Conservation (phyloP, 2,888 invertebrate genomes). For the Aspidiotus rigidus region DNA sequence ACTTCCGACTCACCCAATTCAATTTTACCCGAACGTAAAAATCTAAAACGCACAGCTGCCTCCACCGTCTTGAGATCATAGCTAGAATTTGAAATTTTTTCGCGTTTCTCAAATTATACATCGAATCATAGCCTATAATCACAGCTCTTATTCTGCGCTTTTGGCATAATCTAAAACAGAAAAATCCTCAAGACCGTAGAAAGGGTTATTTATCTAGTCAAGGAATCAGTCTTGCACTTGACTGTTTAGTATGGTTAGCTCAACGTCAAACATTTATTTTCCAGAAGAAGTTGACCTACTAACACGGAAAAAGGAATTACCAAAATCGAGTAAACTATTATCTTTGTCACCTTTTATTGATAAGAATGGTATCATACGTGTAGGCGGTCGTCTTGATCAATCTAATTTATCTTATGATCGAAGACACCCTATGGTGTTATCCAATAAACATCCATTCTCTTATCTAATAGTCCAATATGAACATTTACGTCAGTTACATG, state of each 20-base stretch:
- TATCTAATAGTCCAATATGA: not conserved
- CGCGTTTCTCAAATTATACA: not conserved
- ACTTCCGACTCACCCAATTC: no score
- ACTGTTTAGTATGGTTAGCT: not conserved
- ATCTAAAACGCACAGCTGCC: no score
- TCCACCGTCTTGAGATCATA: not conserved
- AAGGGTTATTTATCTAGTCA: no score
- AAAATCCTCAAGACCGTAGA: not conserved
- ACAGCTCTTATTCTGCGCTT: not conserved
- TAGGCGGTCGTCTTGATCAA: not conserved
- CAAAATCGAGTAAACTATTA: no score
- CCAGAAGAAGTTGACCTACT: no score
- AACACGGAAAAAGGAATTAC: no score
- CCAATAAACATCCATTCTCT: not conserved
- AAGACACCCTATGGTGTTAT: not conserved
- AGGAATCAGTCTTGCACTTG: not conserved
- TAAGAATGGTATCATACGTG: no score
- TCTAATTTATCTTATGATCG: not conserved
- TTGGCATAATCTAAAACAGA: not conserved
- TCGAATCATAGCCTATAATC: not conserved
- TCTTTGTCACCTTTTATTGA: no score
- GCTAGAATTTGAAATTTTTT: not conserved
- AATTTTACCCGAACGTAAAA: no score
- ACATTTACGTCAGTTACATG: not conserved
- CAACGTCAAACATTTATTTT: not conserved